Percentiles rank a stretch among this genome's conserved stretches.
phyloP scores from a whole-genome alignment of 2,113 vertebrate genomes.

The Galbula dea region DNA sequence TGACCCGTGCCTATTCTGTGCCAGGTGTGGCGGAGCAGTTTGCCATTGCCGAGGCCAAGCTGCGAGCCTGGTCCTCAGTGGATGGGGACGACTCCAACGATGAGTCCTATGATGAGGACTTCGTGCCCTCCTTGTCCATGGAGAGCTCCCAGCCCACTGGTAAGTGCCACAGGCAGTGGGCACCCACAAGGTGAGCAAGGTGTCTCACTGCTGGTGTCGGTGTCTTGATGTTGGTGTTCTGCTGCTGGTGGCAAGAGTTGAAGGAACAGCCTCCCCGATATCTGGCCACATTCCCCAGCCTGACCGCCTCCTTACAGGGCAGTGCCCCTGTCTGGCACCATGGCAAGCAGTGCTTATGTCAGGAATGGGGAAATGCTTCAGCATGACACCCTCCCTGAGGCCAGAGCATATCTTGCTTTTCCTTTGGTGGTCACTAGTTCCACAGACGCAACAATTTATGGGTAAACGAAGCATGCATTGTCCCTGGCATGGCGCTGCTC shows the following conservation, averaged over 20 bases:
- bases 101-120: slow-evolving; percentile 94
- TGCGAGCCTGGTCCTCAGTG: slow-evolving; percentile 95
- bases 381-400: accelerated
- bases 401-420: not conserved
- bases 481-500: not conserved
- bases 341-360: not conserved
- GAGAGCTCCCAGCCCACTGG: slow-evolving; percentile 81
- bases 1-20: not conserved
- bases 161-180: slow-evolving; percentile 2
- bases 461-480: accelerated
- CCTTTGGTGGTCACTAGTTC: not conserved
- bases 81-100: slow-evolving; percentile 95
- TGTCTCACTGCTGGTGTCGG: not conserved
- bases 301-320: not conserved
- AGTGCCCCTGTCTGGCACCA: not conserved
- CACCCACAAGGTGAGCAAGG: accelerated
- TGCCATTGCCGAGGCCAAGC: slow-evolving; percentile 95
- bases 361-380: not conserved
- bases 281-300: not conserved
- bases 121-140: slow-evolving; percentile 76
- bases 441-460: accelerated
- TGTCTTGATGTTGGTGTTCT: not conserved
- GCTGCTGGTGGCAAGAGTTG: not conserved
- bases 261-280: not conserved
- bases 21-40: slow-evolving; percentile 86